Evolutionary conservation across 2,113 vertebrate species (phyloP).

Genomic region (Isurus oxyrinchus): DNA sequence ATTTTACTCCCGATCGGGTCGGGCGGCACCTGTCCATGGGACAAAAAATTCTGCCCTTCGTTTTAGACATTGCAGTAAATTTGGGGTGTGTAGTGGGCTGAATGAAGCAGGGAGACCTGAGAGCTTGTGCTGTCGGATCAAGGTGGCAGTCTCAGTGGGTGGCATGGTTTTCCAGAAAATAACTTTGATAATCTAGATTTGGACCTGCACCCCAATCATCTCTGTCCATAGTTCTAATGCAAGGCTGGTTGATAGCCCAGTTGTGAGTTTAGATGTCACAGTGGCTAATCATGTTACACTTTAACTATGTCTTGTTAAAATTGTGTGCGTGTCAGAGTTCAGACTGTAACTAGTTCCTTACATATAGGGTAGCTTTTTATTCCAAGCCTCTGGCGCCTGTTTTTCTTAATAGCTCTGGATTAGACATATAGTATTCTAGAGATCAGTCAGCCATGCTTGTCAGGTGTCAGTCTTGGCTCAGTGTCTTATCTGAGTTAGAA

Average conservation of each 20-base stretch:
- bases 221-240: neutral
- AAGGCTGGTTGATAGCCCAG: neutral
- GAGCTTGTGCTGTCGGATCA: neutral
- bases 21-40: no score
- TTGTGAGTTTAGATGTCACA: neutral
- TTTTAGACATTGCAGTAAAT: neutral
- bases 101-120: neutral
- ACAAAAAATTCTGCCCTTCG: no score
- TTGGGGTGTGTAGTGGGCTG: neutral
- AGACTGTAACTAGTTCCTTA: neutral
- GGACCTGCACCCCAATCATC: neutral
- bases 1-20: no score
- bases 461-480: neutral
- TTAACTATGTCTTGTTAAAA: neutral
- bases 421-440: neutral
- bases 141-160: neutral
- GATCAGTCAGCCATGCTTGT: neutral
- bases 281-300: neutral
- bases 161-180: neutral
- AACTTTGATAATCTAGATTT: neutral
- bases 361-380: neutral
- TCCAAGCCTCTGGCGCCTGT: neutral
- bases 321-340: neutral
- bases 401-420: neutral
- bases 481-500: neutral